phyloP scores from a whole-genome alignment of 35 echinoderm and acorn worm genomes.

The Nesometra sesokonis region DNA sequence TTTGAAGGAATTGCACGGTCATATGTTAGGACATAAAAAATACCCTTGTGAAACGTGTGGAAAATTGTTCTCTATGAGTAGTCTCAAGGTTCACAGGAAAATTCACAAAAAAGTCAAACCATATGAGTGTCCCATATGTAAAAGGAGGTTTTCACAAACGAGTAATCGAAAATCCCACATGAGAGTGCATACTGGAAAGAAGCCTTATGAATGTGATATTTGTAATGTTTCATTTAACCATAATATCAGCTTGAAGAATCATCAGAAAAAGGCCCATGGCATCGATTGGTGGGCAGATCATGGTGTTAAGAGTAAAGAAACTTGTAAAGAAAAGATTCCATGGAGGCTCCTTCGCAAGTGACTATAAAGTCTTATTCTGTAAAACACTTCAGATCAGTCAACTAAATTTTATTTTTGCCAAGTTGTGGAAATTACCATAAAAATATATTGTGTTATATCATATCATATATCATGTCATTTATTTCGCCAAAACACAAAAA shows the following conservation, averaged over 20 bases:
- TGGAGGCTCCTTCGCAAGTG: no score
- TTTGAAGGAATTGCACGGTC: neutral
- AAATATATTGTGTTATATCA: no score
- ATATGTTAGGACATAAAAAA: neutral
- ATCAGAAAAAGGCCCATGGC: constrained; percentile 58
- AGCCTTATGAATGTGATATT: constrained; percentile 59
- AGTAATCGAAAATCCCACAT: constrained; percentile 47
- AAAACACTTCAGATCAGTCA: no score
- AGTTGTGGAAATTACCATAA: no score
- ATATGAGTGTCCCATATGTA: constrained; percentile 29
- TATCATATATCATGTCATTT: no score
- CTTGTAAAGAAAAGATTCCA: neutral
- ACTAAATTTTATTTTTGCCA: no score
- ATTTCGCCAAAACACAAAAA: no score
- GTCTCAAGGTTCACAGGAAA: neutral
- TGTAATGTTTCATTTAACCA: constrained; percentile 55
- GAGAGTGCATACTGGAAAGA: constrained; percentile 56
- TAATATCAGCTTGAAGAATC: constrained; percentile 73
- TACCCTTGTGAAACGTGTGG: neutral
- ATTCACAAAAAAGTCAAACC: constrained; percentile 36
- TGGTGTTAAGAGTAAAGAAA: neutral
- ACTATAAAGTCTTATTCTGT: no score
- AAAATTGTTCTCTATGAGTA: neutral
- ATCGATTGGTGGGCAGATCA: constrained; percentile 51
- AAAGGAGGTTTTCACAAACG: constrained; percentile 39